Percentiles rank a stretch among this genome's conserved stretches.
phyloP scores from a whole-genome alignment of 2,797 vertebrate species.

The Coccyzus lansbergi region DNA sequence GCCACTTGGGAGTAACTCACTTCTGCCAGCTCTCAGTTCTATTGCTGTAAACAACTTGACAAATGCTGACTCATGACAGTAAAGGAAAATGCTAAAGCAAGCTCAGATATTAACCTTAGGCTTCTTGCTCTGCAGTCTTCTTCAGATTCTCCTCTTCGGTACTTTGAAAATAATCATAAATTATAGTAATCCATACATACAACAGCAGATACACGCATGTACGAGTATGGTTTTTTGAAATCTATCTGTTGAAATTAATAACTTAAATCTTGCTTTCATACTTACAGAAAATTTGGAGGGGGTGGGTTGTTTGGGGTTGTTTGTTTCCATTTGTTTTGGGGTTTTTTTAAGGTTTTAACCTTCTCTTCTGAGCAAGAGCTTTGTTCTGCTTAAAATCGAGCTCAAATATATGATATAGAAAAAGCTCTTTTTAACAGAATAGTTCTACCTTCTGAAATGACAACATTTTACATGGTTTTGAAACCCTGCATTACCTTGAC shows the following conservation, averaged over 20 bases:
- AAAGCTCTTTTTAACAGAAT: neutral
- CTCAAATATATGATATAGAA: neutral
- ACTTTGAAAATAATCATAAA: neutral
- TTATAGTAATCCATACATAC: neutral
- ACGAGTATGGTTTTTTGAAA: neutral
- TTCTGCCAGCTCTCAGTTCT: constrained; percentile 23
- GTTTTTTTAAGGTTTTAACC: neutral
- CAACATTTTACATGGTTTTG: neutral
- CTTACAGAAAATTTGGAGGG: neutral
- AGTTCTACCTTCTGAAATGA: neutral
- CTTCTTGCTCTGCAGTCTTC: neutral
- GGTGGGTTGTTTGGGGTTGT: neutral
- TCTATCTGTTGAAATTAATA: neutral
- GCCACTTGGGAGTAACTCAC: constrained; percentile 26
- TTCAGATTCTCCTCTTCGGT: neutral
- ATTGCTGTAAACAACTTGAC: neutral
- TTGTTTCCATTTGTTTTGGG: neutral
- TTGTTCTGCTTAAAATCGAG: neutral
- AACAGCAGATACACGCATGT: neutral
- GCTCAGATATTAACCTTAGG: neutral
- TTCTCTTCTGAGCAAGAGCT: neutral
- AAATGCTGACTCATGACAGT: neutral
- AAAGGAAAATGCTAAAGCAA: constrained; percentile 9
- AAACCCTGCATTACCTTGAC: neutral
- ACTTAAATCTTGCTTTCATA: neutral